Evolutionary conservation across 2,797 vertebrate species (phyloP).

Genomic region (Darevskia nairensis): DNA sequence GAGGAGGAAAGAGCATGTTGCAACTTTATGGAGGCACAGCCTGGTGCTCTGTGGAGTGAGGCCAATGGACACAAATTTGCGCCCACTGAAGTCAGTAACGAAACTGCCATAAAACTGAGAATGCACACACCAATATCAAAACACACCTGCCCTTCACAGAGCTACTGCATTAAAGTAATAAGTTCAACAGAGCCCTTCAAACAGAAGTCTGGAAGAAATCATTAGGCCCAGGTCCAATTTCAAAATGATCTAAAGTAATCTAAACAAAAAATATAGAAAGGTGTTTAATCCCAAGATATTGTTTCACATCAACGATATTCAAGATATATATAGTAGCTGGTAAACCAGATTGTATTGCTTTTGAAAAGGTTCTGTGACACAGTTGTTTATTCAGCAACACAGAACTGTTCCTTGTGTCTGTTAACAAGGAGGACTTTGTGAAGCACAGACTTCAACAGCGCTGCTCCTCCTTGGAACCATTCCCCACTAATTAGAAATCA

Average conservation of each 20-base stretch:
- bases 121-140: constrained; percentile 27
- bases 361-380: constrained; percentile 72
- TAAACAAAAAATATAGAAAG: constrained; percentile 50
- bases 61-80: background rate
- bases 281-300: constrained; percentile 68
- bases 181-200: background rate
- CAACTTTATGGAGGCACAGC: too few relatives aligned
- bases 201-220: background rate
- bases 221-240: constrained; percentile 1
- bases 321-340: constrained; percentile 63
- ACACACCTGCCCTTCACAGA: background rate
- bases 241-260: constrained; percentile 30
- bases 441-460: constrained; percentile 62
- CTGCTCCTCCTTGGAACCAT: constrained; percentile 76
- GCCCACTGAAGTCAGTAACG: too few relatives aligned
- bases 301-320: constrained; percentile 67
- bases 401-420: constrained; percentile 76
- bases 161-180: background rate
- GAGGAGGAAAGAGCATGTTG: background rate
- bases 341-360: constrained; percentile 73
- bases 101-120: constrained; percentile 43
- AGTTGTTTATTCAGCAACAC: constrained; percentile 80
- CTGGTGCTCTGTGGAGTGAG: background rate
- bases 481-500: constrained; percentile 82
- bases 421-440: constrained; percentile 80